Base-by-base conservation (phyloP, 2,888 invertebrate genomes). In the Apamea monoglypha region DNA sequence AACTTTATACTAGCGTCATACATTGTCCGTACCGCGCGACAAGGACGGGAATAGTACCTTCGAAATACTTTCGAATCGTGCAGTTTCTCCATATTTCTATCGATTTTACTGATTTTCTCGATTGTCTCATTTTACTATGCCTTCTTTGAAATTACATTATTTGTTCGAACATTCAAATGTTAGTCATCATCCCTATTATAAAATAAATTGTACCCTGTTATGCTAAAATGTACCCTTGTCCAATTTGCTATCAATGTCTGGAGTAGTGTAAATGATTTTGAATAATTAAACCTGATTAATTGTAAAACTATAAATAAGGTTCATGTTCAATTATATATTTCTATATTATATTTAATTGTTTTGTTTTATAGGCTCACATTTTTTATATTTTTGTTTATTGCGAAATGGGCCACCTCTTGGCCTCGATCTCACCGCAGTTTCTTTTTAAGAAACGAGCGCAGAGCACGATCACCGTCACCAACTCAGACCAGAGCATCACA, bases 151-250 rank as follows among this genome's bases (percentile, higher is more conserved):
- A n/a, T n/a, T n/a, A n/a, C n/a, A n/a, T n/a, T n/a, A n/a, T n/a
- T n/a, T n/a, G n/a, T n/a, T n/a, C n/a, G n/a, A n/a, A n/a, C n/a
- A n/a, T n/a, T n/a, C n/a, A n/a, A n/a, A n/a, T n/a, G n/a, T n/a
- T n/a, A n/a, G 56, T 59, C 56, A n/a, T n/a, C 10, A 59, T 59
- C 56, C 12, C 56, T n/a, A 59, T n/a, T 59, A 59, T n/a, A n/a
- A 21, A 74, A n/a, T 50, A 59, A 61, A 29, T 74, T 63, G 25
- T 29, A 29, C 25, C 50, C 50, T 29, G 29, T 75, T 63, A 29
- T 75, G 36, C 40, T 40, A 40, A 75, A 63, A 76, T 32, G 21
- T 40, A 71, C 53, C 12, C 29, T 53, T 40, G 50, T 25, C n/a
- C 36, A 25, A 36, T 14, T n/a, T 44, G 21, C 5, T 25, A 63